These are phyloP conservation scores for Geotrypetes seraphini DNA, from an alignment of 2,797 vertebrate species.

Conservation along the genomic window DNA sequence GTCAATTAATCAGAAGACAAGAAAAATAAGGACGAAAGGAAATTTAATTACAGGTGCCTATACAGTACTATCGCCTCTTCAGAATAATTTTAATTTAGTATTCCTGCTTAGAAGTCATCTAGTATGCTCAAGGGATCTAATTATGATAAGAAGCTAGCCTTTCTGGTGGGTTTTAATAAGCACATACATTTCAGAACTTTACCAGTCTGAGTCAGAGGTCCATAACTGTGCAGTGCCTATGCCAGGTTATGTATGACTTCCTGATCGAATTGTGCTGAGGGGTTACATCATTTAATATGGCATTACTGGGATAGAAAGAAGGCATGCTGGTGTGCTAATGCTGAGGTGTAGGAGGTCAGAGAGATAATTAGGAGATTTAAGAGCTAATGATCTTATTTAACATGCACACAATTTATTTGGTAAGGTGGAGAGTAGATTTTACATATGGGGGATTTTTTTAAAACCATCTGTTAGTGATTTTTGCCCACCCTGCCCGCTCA, in stretches of 20 bases:
- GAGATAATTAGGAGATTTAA: constrained; percentile 29
- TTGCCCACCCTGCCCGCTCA: no score
- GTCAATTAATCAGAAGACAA: constrained; percentile 7
- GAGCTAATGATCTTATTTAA: constrained; percentile 19
- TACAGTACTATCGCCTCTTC: constrained; percentile 8
- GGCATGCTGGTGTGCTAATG: constrained; percentile 15
- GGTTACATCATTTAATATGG: constrained; percentile 13
- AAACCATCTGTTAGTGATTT: constrained; percentile 23
- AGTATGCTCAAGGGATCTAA: constrained; percentile 40
- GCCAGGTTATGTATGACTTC: constrained; percentile 8
- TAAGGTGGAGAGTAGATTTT: constrained; percentile 14
- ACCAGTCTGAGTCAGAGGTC: constrained; percentile 21
- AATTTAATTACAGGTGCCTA: constrained; percentile 29
- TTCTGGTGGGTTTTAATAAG: constrained; percentile 42
- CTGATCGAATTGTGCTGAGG: constrained; percentile 18
- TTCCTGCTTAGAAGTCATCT: constrained; percentile 26
- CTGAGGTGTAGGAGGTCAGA: constrained; percentile 30
- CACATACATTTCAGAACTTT: constrained; percentile 30
- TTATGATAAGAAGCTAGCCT: constrained; percentile 32
- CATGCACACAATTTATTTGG: constrained; percentile 24
- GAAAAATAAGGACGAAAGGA: neutral
- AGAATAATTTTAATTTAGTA: constrained; percentile 21
- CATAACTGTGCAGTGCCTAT: constrained; percentile 14
- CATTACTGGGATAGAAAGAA: neutral
- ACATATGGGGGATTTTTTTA: constrained; percentile 1